A percentile compares a stretch with the other conserved stretches of the same genome.
Conservation (phyloP, 2,888 invertebrate species). For the Polyommatus iphigenia region DNA sequence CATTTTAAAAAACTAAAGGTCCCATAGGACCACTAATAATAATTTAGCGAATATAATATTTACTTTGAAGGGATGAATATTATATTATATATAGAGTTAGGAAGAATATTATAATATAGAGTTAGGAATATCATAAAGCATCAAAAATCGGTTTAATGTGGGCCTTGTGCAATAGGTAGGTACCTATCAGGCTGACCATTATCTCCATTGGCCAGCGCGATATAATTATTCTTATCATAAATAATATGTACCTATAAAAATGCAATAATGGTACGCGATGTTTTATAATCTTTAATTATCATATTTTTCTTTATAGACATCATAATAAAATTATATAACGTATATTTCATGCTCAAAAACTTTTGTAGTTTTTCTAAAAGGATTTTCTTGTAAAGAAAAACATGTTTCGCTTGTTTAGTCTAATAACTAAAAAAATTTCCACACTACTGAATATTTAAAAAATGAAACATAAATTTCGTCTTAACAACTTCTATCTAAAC, state of each 20-base stretch:
- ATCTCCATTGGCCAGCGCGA: not conserved
- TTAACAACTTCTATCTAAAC: not conserved
- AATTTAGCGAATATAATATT: not conserved
- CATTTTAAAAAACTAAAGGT: slow-evolving; percentile 3
- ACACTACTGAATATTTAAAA: not conserved
- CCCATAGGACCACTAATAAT: not conserved
- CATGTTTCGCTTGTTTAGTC: not conserved
- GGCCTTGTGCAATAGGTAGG: not conserved
- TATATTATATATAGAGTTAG: not conserved
- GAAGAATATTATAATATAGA: not conserved
- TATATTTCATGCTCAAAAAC: too few relatives aligned
- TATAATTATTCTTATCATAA: too few relatives aligned
- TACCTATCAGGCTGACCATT: not conserved
- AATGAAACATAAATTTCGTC: not conserved
- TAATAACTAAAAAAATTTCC: not conserved
- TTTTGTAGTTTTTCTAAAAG: too few relatives aligned
- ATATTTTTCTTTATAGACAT: too few relatives aligned
- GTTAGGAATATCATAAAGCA: not conserved
- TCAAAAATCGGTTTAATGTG: not conserved
- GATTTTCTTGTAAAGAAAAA: not conserved
- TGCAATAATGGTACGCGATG: too few relatives aligned
- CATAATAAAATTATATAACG: too few relatives aligned
- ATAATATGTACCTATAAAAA: too few relatives aligned
- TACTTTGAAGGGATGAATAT: not conserved
- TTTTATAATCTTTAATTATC: too few relatives aligned